Percentiles rank a stretch among this genome's conserved stretches.
Conservation (phyloP, 2,113 vertebrate genomes). For the Heterocephalus glaber region DNA sequence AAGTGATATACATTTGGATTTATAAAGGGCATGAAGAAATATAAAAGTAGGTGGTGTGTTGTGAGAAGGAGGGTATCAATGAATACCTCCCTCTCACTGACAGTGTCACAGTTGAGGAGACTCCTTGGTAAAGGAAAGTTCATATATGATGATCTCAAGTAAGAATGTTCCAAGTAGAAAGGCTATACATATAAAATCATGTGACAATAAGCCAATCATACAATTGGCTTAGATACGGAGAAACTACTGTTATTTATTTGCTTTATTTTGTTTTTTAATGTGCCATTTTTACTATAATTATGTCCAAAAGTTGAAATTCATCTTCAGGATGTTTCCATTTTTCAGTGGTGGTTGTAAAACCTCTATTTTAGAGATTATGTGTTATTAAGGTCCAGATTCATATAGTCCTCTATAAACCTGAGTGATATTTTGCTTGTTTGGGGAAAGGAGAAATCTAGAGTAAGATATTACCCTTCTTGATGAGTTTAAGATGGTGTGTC, state of each 20-base stretch:
- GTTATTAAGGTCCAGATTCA: neutral
- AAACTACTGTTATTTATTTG: neutral
- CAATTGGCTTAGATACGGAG: neutral
- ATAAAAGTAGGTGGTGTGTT: neutral
- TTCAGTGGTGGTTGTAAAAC: neutral
- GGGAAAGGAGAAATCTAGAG: neutral
- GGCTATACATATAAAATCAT: neutral
- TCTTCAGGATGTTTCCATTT: neutral
- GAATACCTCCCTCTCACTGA: neutral
- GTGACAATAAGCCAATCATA: neutral
- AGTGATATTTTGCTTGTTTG: neutral
- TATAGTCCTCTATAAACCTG: neutral
- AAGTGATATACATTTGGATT: neutral
- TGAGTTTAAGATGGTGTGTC: neutral
- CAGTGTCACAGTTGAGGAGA: neutral
- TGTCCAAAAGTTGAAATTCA: neutral
- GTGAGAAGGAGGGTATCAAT: neutral
- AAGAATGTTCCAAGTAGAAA: neutral
- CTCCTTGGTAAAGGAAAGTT: neutral
- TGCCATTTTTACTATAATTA: slow-evolving; percentile 27
- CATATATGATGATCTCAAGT: neutral
- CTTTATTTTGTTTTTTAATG: neutral
- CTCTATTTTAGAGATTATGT: neutral
- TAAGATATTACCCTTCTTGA: neutral
- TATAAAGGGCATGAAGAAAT: neutral